Evolutionary conservation across 1,140 invertebrate genomes (phyloP), one percentile per base, ranked within the genome.

Genomic region (Achroia grisella): DNA sequence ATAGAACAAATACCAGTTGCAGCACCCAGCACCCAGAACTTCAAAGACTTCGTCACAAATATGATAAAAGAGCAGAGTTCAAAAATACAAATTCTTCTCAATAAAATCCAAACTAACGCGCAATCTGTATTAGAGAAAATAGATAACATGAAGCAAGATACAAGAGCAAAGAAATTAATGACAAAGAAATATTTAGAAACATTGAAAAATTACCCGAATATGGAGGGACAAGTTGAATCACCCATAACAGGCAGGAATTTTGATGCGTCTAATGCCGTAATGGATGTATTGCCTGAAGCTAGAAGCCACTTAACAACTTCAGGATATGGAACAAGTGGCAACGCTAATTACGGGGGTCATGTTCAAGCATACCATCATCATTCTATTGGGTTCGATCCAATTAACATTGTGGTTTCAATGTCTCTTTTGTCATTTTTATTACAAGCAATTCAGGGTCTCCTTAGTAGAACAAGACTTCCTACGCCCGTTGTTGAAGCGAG

Each of bases 371-470:
- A 86, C 45, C 83, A 87, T 51, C 84, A 87, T 52, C 81, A 87
- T 52, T 83, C 78, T 4, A 80, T 86, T 28, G 82, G 82, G 12
- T 83, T 87, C 39, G 85, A 87, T 68, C 82, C 85, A 10, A 68
- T 87, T 35, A 87, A 87, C 50, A 85, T 87, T 46, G 71, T 87
- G 11, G 71, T 87, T 3, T 86, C 86, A 4, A 69, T 87, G 56
- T 87, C 86, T 14, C 56, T 87, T 4, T 44, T 87, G 15, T 86
- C 86, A 8, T 79, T 87, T 45, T 44, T 87, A 9, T 55, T 87
- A 1, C 82, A 86, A 72, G 79, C 83, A 1, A 48, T 87, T n/a
- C 74, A 77, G 68, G 73, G 79, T 12, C 49, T 87, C 0, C 45
- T 86, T 17, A 60, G 43, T 1, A 69, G 80, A 48, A 68, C 71